phyloP scores from a whole-genome alignment of 2,113 vertebrate species.

The Eptesicus fuscus region DNA sequence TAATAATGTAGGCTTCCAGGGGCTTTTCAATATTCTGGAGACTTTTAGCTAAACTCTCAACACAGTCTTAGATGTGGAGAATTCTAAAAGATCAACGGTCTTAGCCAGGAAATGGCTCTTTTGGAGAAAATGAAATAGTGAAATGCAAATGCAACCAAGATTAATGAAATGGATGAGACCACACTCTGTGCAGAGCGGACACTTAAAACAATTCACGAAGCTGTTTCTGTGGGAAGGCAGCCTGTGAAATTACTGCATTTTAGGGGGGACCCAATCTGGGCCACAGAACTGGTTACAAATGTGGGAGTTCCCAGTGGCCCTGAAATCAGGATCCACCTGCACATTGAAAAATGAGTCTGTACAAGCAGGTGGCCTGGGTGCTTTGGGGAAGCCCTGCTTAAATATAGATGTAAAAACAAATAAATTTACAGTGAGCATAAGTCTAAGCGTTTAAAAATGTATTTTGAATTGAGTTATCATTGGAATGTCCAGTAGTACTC shows the following conservation, averaged over 20 bases:
- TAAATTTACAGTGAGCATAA: background rate
- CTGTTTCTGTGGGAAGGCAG: background rate
- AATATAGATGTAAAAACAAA: too few species aligned
- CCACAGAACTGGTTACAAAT: background rate
- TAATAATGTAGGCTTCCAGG: background rate
- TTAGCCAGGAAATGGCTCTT: slow-evolving; percentile 10
- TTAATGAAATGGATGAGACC: background rate
- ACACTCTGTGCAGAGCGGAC: background rate
- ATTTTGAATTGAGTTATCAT: background rate
- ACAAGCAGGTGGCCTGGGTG: background rate
- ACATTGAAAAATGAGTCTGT: rapidly evolving
- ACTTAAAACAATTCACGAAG: background rate
- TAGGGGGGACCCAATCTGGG: background rate
- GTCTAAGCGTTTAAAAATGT: background rate
- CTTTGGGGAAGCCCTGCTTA: background rate
- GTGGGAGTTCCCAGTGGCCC: background rate
- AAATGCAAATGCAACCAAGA: background rate
- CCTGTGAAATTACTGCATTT: background rate
- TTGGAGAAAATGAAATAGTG: background rate
- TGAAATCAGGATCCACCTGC: background rate
- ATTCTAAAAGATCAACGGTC: background rate
- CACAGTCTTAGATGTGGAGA: background rate
- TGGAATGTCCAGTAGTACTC: background rate
- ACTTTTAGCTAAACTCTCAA: background rate
- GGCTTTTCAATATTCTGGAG: background rate